phyloP scores from a whole-genome alignment of 2,797 vertebrate species.

The Lagodon rhomboides region DNA sequence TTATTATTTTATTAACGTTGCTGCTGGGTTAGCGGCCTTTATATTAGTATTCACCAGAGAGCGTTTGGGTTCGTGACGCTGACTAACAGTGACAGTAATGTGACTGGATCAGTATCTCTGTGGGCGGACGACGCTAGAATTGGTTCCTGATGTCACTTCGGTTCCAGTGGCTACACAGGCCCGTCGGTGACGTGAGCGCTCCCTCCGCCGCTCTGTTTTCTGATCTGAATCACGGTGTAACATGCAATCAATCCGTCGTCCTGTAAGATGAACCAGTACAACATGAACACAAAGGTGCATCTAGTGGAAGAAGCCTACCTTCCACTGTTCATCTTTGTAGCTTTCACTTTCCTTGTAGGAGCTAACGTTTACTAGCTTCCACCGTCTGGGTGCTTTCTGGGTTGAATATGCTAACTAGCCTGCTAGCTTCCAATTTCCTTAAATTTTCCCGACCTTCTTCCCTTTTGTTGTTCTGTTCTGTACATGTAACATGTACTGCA shows the following conservation, averaged over 20 bases:
- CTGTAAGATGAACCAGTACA: no score
- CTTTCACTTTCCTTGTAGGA: background rate
- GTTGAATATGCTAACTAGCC: background rate
- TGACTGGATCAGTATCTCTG: constrained; percentile 26
- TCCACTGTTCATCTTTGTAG: background rate
- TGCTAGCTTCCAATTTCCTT: background rate
- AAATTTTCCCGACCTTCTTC: no score
- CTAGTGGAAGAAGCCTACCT: background rate
- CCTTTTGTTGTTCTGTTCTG: no score
- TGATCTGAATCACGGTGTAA: background rate
- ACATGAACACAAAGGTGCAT: background rate
- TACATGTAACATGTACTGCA: no score
- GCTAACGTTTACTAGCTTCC: background rate
- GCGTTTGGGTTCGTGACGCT: no score
- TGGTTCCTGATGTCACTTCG: constrained; percentile 1
- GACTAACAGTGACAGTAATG: constrained; percentile 5
- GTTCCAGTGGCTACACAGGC: constrained; percentile 16
- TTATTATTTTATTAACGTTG: constrained; percentile 1
- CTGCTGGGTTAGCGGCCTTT: background rate
- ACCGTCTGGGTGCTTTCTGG: background rate
- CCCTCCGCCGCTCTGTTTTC: background rate
- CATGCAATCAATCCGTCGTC: no score
- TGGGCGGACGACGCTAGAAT: constrained; percentile 13
- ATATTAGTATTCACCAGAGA: background rate
- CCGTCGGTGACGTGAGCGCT: background rate